Base-by-base conservation (phyloP, 2,888 invertebrate genomes). In the Hypomecis punctinalis region DNA sequence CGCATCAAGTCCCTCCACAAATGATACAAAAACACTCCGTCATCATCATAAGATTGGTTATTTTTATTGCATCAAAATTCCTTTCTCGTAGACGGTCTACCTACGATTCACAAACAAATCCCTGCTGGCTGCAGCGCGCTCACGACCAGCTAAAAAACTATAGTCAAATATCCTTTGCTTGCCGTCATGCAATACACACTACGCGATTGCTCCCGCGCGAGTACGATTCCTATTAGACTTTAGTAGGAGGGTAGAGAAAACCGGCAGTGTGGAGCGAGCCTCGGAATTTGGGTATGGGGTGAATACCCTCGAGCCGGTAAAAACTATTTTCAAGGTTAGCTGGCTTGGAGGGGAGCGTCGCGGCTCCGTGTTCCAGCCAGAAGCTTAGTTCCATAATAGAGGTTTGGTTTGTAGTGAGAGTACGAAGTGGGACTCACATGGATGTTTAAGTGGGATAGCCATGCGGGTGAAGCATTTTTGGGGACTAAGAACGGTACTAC, bases 261-360 rank as follows among this genome's bases (percentile, higher is more conserved):
- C 79, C 79, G 77, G 79, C 78, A 79, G 91, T 91, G 91, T 91
- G 89, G 76, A 80, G 76, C 86, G 79, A 79, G 81, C 84, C 84
- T 81, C 82, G 89, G 90, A 90, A 91, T 93, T 91, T 82, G 91
- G 91, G 89, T 89, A 88, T 86, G 91, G 91, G 93, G 93, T 93
- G 91, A 93, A 93, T 93, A 93, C 93, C 93, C 93, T 93, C 90
- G 75, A 77, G 88, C 84, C 88, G 87, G 91, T 93, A 92, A 91
- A 92, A 93, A 93, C 93, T 91, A 91, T 91, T 91, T 93, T 93
- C 93, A 93, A 93, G 93, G 93, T 92, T 93, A 92, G 88, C 82
- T 80, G 80, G 80, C 77, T 81, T 85, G 87, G 91, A 91, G 90
- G 91, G 92, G 92, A 90, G 83, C 89, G 85, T 85, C 82, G 84